phyloP scores from a whole-genome alignment of 1,140 invertebrate genomes.

The Agrilus planipennis region DNA sequence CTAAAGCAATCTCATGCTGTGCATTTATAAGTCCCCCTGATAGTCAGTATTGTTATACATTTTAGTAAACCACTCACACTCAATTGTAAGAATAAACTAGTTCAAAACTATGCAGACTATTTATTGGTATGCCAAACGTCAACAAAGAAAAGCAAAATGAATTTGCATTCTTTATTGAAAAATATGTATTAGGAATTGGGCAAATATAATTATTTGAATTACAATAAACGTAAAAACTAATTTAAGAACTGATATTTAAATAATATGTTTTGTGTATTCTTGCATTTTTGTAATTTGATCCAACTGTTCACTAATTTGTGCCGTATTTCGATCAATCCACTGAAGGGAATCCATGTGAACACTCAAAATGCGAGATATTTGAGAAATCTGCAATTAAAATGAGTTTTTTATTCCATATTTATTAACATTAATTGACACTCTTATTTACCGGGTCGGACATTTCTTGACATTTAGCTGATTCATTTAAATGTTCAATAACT shows the following conservation, averaged over 20 bases:
- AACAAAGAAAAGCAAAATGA: no score
- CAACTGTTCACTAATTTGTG: slow-evolving; percentile 60
- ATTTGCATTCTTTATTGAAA: no score
- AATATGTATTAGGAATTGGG: no score
- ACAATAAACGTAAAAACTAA: no score
- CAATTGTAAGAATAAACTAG: background rate
- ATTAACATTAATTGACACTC: slow-evolving; percentile 15
- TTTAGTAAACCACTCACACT: no score
- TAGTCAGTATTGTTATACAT: no score
- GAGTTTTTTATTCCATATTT: slow-evolving; percentile 1
- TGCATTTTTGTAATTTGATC: slow-evolving; percentile 75
- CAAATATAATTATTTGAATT: no score
- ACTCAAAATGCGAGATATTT: slow-evolving; percentile 88
- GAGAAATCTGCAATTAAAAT: slow-evolving; percentile 54
- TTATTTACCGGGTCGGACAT: slow-evolving; percentile 75
- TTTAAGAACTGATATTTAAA: no score
- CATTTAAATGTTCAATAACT: slow-evolving; percentile 88
- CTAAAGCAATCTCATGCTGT: no score
- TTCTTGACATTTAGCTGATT: slow-evolving; percentile 72
- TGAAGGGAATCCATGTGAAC: slow-evolving; percentile 93
- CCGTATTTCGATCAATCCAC: slow-evolving; percentile 75
- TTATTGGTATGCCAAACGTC: no score
- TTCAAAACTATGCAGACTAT: background rate
- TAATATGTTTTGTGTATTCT: no score
- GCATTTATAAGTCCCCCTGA: no score